These are phyloP conservation scores for Conistra vaccinii DNA, from an alignment of 2,888 invertebrate species.

Conservation along the genomic window DNA sequence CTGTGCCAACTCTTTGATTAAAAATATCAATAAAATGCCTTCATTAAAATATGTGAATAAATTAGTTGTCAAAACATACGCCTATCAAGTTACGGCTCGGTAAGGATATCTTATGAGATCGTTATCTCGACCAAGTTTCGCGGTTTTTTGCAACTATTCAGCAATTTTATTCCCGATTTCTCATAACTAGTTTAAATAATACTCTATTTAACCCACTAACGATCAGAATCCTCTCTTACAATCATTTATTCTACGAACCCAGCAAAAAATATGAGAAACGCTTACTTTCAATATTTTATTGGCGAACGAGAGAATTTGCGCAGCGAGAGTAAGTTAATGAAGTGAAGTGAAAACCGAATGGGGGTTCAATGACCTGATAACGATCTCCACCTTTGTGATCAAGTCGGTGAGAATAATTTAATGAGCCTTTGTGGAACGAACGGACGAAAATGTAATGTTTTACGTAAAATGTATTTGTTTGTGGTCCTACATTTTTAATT, in stretches of 20 bases:
- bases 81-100: neutral
- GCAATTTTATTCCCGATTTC: too few relatives aligned
- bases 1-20: neutral
- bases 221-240: neutral
- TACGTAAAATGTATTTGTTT: slow-evolving; percentile 18
- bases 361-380: slow-evolving; percentile 82
- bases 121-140: neutral
- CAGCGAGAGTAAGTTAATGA: slow-evolving; percentile 76
- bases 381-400: slow-evolving; percentile 75
- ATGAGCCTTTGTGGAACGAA: slow-evolving; percentile 76
- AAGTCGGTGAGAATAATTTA: slow-evolving; percentile 79
- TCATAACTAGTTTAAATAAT: neutral
- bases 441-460: slow-evolving; percentile 37
- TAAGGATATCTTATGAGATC: slow-evolving; percentile 3
- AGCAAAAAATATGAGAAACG: slow-evolving; percentile 29
- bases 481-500: neutral
- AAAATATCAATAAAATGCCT: neutral
- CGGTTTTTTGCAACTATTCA: neutral
- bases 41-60: neutral
- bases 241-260: neutral
- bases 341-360: slow-evolving; percentile 80
- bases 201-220: neutral
- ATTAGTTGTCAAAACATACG: neutral
- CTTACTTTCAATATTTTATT: slow-evolving; percentile 49
- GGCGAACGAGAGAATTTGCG: slow-evolving; percentile 58